phyloP scores from a whole-genome alignment of 2,797 vertebrate genomes.

The Chaunax sp. region DNA sequence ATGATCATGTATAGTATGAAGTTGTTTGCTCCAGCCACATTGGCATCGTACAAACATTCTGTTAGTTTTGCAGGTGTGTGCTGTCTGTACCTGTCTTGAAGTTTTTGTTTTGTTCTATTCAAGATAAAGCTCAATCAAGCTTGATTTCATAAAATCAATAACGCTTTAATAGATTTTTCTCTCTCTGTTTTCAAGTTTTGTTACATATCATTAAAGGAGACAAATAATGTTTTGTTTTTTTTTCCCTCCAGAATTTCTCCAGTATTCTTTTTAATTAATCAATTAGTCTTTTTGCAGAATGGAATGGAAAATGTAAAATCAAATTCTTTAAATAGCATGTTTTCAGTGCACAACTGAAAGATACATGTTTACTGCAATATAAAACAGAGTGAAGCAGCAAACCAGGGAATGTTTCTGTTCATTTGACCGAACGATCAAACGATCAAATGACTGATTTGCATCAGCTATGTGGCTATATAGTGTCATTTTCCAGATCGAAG shows the following conservation, averaged over 20 bases:
- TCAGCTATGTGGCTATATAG: neutral
- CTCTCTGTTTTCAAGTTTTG: too few species aligned
- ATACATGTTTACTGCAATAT: too few species aligned
- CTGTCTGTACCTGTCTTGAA: conserved; percentile 7
- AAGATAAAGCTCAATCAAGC: neutral
- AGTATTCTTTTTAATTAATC: neutral
- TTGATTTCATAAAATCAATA: too few species aligned
- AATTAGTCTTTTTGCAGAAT: neutral
- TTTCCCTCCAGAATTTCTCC: neutral
- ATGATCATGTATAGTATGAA: too few species aligned
- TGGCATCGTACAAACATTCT: too few species aligned
- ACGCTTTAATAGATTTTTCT: neutral
- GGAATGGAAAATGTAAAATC: neutral
- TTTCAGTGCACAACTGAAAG: too few species aligned
- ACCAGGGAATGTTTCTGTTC: neutral
- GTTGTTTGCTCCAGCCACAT: too few species aligned
- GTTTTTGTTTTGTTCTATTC: neutral
- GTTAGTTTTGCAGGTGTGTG: neutral
- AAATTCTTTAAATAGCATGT: too few species aligned
- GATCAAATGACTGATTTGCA: too few species aligned
- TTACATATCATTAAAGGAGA: neutral
- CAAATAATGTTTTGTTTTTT: neutral
- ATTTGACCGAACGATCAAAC: neutral
- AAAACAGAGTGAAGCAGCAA: too few species aligned
- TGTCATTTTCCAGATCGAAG: neutral